Base-by-base conservation (phyloP, 1,140 invertebrate species). In the Apis mellifera region DNA sequence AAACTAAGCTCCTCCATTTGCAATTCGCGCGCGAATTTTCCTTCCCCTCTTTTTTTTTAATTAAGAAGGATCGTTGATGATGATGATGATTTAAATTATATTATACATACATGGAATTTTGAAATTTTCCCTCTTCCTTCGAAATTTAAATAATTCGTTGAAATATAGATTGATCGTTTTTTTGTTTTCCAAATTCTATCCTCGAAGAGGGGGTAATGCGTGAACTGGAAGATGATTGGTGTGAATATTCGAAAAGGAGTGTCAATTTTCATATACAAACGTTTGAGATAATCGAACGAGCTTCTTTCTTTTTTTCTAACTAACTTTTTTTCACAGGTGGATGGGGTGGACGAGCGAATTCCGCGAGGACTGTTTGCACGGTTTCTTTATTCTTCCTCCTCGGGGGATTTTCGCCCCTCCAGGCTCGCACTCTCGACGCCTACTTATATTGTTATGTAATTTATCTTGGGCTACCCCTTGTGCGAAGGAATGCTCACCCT, bases 361-460 rank as follows among this genome's bases (percentile, higher is more conserved):
- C 62, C 64, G 72, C 15, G 69, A 84, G 81, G 65, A 84, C 60
- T 79, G 84, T 86, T 89, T 82, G 73, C 84, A 68, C 78, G 68
- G 70, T 76, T 42, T 81, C 62, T 86, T 88, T 86, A 84, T 84
- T 82, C 84, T 74, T 54, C 75, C 68, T 59, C 23, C 78, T 42
- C 32, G 32, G 52, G 78, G 82, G 79, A 88, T 84, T 90, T 86
- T 84, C 70, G 84, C 66, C 84, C 66, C 85, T 84, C 66, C 65
- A 71, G 70, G 68, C 88, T 86, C 87, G 72, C 82, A 82, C 87
- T 90, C 87, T 73, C 84, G 84, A 86, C 87, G 89, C 86, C 89
- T 87, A 92, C 90, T 93, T 92, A 92, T 91, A 91, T 93, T 93
- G 92, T 93, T 92, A 92, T 89, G 90, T 92, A 93, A 93, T 93